Conservation (phyloP, 2,888 invertebrate genomes). For the Drosophila mimica region DNA sequence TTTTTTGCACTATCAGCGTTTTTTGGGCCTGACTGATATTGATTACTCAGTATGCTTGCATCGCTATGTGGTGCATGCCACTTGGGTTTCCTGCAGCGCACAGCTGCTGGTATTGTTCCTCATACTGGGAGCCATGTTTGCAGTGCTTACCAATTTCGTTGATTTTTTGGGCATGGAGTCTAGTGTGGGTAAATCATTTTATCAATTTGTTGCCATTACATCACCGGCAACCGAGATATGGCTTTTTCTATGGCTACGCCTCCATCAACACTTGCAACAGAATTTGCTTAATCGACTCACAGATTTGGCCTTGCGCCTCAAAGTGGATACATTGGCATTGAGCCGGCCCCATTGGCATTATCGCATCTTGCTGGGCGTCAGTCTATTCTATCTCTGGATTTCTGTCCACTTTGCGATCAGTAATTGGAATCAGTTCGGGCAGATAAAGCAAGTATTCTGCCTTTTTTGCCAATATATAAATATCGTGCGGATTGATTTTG, state of each 20-base stretch:
- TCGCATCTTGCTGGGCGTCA: constrained; percentile 25
- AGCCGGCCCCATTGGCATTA: constrained; percentile 8
- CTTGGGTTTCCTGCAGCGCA: not conserved
- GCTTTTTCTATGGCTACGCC: constrained; percentile 27
- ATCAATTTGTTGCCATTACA: not conserved
- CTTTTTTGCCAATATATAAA: not conserved
- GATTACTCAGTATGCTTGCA: constrained; percentile 22
- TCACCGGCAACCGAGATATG: constrained; percentile 16
- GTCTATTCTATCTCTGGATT: not conserved
- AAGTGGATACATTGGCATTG: constrained; percentile 13
- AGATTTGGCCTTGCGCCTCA: constrained; percentile 7
- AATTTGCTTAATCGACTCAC: constrained; percentile 28
- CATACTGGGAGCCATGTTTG: not conserved
- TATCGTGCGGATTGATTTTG: constrained; percentile 9
- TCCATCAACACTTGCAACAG: constrained; percentile 17
- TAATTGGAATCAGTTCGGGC: not conserved
- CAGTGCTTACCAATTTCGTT: not conserved
- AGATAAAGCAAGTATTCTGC: not conserved
- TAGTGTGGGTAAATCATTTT: constrained; percentile 3
- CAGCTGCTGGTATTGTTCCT: constrained; percentile 18
- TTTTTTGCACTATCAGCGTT: constrained; percentile 34
- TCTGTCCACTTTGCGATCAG: not conserved
- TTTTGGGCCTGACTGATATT: constrained; percentile 37
- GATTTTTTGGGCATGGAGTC: constrained; percentile 19
- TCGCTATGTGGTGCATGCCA: constrained; percentile 26